Evolutionary conservation across 2,113 vertebrate genomes (phyloP).

Genomic region (Bubalus kerabau): DNA sequence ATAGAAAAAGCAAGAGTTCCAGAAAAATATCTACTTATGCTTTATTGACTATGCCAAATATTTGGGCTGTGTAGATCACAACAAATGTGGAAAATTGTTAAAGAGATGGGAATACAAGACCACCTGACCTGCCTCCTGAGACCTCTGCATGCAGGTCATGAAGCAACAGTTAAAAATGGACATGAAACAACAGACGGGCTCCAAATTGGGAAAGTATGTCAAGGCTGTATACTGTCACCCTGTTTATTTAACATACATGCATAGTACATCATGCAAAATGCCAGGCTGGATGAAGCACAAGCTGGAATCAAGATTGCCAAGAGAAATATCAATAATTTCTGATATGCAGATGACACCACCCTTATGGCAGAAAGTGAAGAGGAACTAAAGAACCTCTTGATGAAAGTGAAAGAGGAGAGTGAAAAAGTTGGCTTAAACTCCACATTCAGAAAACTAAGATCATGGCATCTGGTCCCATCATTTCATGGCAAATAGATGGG

Average conservation of each 20-base stretch:
- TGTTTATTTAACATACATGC: neutral
- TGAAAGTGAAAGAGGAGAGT: neutral
- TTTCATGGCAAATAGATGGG: neutral
- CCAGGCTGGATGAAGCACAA: neutral
- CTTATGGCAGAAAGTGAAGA: neutral
- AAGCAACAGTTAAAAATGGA: neutral
- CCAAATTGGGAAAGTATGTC: neutral
- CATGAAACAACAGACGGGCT: neutral
- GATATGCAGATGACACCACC: neutral
- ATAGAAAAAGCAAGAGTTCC: neutral
- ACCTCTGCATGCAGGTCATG: neutral
- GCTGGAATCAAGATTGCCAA: neutral
- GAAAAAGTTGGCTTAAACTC: neutral
- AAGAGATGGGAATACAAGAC: neutral
- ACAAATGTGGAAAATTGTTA: neutral
- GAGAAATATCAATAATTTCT: neutral
- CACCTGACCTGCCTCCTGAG: neutral
- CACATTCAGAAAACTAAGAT: neutral
- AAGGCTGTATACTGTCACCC: neutral
- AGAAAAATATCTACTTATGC: neutral
- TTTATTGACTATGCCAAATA: neutral
- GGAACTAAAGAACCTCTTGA: neutral
- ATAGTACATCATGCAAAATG: neutral
- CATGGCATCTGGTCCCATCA: neutral
- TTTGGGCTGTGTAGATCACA: neutral